These are phyloP conservation scores for Gymnodraco acuticeps DNA, from an alignment of 2,797 vertebrate species.

Conservation along the genomic window DNA sequence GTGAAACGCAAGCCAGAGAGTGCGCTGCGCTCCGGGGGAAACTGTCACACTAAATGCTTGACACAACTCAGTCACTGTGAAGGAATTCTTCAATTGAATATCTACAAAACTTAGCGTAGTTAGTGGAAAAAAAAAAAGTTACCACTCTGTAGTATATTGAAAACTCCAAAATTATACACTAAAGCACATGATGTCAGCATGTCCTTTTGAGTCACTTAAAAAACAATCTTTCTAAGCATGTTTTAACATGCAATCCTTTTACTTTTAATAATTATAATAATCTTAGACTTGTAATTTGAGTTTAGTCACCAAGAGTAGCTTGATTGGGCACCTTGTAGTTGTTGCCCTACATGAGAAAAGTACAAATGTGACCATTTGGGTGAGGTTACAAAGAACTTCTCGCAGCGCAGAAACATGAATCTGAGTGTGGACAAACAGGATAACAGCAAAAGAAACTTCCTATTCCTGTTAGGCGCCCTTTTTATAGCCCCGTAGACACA, in stretches of 20 bases:
- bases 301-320: background rate
- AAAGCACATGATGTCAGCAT: background rate
- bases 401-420: constrained; percentile 14
- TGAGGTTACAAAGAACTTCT: constrained; percentile 24
- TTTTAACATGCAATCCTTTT: constrained; percentile 29
- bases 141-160: background rate
- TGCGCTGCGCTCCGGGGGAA: constrained; percentile 5
- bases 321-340: background rate
- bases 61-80: constrained; percentile 1
- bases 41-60: constrained; percentile 16
- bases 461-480: constrained; percentile 50
- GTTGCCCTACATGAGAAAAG: background rate
- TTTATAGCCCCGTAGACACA: constrained; percentile 20
- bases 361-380: background rate
- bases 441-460: constrained; percentile 68
- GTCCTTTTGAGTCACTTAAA: no score
- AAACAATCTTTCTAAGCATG: background rate
- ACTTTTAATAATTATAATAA: background rate
- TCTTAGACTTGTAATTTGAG: constrained; percentile 10
- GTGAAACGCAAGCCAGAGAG: constrained; percentile 55
- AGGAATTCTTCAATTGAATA: background rate
- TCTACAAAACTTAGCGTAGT: background rate
- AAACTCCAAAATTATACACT: background rate
- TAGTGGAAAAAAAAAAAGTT: background rate
- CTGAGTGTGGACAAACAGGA: constrained; percentile 65